These are phyloP conservation scores for Eciton burchellii DNA, from an alignment of 1,140 invertebrate species.

Conservation along the genomic window DNA sequence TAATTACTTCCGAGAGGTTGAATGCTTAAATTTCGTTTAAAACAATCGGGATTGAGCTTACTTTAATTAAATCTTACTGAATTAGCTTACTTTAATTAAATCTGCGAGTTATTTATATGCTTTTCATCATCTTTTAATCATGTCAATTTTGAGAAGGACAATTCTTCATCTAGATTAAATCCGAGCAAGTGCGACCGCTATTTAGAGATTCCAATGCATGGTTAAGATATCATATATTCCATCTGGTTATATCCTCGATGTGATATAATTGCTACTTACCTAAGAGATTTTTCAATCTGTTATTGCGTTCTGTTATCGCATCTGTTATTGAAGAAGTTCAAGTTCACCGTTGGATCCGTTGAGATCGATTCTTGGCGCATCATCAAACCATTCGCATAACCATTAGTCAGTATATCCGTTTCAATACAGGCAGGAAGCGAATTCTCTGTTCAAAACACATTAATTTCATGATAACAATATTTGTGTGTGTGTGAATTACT, in stretches of 20 bases:
- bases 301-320: conserved; percentile 19
- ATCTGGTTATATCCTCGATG: neutral
- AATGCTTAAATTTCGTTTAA: neutral
- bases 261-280: conserved; percentile 29
- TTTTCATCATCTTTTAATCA: neutral
- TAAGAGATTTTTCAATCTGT: conserved; percentile 10
- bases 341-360: conserved; percentile 30
- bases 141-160: neutral
- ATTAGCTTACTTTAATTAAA: neutral
- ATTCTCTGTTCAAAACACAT: conserved; percentile 3
- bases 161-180: neutral
- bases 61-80: neutral
- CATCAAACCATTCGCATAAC: conserved; percentile 22
- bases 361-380: conserved; percentile 44
- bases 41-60: neutral
- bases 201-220: neutral
- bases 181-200: neutral
- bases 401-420: neutral
- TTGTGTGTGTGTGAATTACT: neutral
- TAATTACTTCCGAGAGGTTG: neutral
- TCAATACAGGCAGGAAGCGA: neutral
- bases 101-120: conserved; percentile 10
- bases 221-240: neutral
- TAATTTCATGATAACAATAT: neutral
- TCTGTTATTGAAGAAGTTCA: conserved; percentile 32